Base-by-base conservation (phyloP, 2,113 vertebrate genomes). In the Ptilorrhoa leucosticta region DNA sequence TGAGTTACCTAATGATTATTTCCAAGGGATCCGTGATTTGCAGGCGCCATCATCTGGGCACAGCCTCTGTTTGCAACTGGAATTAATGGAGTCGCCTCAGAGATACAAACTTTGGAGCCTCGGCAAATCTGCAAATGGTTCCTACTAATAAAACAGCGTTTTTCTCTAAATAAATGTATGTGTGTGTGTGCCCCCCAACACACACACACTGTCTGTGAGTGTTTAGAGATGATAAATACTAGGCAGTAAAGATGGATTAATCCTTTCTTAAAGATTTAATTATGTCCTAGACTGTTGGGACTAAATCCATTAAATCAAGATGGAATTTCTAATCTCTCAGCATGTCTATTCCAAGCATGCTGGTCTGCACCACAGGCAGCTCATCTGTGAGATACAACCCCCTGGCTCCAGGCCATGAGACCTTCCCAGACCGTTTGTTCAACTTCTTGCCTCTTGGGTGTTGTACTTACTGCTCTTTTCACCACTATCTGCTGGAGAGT, bases 21-120 rank as follows among this genome's bases (percentile, higher is more conserved):
- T 47, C 56, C 57, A 26, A n/a, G 37, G 31, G 54, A 96, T 97
- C 80, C 22, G 76, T 86, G 96, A 97, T 96, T 96, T 95, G 82
- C 73, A 96, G 82, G 95, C 94, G 89, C 97, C 97, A 97, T 94
- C 96, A 65, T 70, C 97, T 96, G 97, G 97, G 68, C 82, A 53
- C 24, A 69, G 11, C 11, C 15, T 28, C 83, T 85, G 78, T 42
- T 64, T 90, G 88, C 96, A 96, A 4, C 88, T 61, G 47, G 42
- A 87, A 85, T 64, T 53, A 54, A 42, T 7, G 47, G 48, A 73
- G 4, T 10, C 8, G 0, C 2, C 0, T 18, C 7, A 4, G 44
- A 61, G n/a, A 35, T 7, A 12, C 3, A 15, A 83, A 91, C 37
- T 87, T 68, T 10, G 70, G 42, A 93, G 47, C 33, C 24, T 20